Evolutionary conservation across 1,140 invertebrate species (phyloP).

Genomic region (Drosophila triauraria): DNA sequence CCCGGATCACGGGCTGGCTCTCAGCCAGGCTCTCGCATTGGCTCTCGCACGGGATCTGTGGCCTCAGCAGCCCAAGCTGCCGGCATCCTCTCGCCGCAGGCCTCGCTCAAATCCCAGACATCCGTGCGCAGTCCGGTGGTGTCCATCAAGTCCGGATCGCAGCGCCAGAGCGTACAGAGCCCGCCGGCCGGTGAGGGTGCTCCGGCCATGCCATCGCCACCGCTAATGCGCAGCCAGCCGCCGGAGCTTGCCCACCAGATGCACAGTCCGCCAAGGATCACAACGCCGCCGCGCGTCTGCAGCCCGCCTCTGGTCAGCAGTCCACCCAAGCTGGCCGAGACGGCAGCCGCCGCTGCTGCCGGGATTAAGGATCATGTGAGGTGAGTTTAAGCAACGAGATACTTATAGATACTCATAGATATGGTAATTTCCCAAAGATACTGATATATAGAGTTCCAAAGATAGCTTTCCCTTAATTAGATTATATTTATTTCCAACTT

Average conservation of each 20-base stretch:
- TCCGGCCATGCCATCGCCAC: slow-evolving; percentile 79
- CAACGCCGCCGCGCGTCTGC: slow-evolving; percentile 77
- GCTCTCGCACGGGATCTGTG: slow-evolving; percentile 61
- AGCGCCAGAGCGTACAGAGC: slow-evolving; percentile 72
- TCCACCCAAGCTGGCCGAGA: slow-evolving; percentile 72
- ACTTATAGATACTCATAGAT: not conserved
- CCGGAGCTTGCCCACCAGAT: slow-evolving; percentile 64
- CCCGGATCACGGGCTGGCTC: slow-evolving; percentile 40
- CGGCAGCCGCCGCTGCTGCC: slow-evolving; percentile 50
- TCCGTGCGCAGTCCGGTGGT: slow-evolving; percentile 42
- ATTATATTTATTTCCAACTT: not conserved
- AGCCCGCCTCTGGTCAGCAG: slow-evolving; percentile 79
- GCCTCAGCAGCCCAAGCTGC: slow-evolving; percentile 31
- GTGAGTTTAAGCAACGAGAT: slow-evolving; percentile 26
- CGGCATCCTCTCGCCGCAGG: slow-evolving; percentile 59
- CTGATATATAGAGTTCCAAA: no score
- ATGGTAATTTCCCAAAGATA: no score
- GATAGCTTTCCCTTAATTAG: no score
- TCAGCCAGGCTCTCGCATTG: slow-evolving; percentile 41
- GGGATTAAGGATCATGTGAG: slow-evolving; percentile 31
- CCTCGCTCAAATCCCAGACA: slow-evolving; percentile 62
- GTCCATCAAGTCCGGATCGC: slow-evolving; percentile 66
- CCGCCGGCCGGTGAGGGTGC: slow-evolving; percentile 71
- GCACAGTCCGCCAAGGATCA: slow-evolving; percentile 81
- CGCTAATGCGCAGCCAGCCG: slow-evolving; percentile 72